Percentiles rank a stretch among this genome's conserved stretches.
Evolutionary conservation across 2,113 vertebrate species (phyloP).

Genomic region (Erythrolamprus reginae): DNA sequence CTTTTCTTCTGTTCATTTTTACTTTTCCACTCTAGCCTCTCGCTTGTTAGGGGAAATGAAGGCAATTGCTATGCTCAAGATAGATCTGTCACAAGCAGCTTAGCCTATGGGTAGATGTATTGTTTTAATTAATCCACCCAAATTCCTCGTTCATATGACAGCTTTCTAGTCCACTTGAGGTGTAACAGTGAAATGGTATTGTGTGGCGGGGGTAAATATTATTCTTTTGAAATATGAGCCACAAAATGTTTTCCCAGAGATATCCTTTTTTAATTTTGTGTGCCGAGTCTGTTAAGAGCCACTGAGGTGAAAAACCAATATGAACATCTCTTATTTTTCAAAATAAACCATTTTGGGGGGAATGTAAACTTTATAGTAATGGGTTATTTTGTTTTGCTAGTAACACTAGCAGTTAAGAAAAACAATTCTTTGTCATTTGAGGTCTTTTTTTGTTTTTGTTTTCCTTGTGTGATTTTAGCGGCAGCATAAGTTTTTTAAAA

Average conservation of each 20-base stretch:
- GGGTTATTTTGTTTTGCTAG: constrained; percentile 50
- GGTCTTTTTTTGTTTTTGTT: not conserved
- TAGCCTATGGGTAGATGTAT: constrained; percentile 43
- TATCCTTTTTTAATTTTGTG: constrained; percentile 63
- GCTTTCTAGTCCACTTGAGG: constrained; percentile 33
- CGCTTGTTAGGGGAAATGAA: constrained; percentile 46
- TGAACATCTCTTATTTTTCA: constrained; percentile 52
- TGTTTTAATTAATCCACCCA: constrained; percentile 63
- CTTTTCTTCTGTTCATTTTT: constrained; percentile 25
- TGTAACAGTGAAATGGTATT: constrained; percentile 43
- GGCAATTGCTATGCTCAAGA: constrained; percentile 24
- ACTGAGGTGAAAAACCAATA: constrained; percentile 50
- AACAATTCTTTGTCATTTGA: constrained; percentile 38
- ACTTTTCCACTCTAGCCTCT: constrained; percentile 19
- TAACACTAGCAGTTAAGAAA: constrained; percentile 47
- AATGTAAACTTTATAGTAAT: constrained; percentile 27
- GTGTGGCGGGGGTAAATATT: constrained; percentile 36
- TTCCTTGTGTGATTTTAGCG: constrained; percentile 32
- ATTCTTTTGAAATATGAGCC: constrained; percentile 55
- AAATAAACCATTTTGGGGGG: constrained; percentile 53
- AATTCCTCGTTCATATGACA: constrained; percentile 46
- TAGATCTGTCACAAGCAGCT: constrained; percentile 25
- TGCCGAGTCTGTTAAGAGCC: constrained; percentile 33
- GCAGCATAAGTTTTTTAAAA: constrained; percentile 25
- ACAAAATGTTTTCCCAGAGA: constrained; percentile 53